These are phyloP conservation scores for Arenaria interpres DNA, from an alignment of 2,113 vertebrate species.

Conservation along the genomic window DNA sequence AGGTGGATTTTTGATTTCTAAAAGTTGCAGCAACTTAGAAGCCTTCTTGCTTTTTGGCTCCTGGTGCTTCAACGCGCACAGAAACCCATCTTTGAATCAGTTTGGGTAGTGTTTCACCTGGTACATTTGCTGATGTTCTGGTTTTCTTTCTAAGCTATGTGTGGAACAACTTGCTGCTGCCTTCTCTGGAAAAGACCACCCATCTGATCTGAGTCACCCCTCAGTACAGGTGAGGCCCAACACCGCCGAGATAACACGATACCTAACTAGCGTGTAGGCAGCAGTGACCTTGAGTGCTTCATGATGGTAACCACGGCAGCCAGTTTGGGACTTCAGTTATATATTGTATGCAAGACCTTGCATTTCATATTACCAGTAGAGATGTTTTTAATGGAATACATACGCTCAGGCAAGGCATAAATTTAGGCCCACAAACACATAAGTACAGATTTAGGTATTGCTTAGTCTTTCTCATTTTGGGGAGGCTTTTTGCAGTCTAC, in stretches of 20 bases:
- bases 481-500: background rate
- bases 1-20: background rate
- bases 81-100: background rate
- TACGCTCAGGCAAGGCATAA: background rate
- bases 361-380: background rate
- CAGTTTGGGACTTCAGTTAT: background rate
- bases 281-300: background rate
- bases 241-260: fast-evolving
- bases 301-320: background rate
- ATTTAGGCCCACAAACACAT: background rate
- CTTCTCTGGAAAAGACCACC: background rate
- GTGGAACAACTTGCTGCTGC: background rate
- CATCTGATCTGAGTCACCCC: background rate
- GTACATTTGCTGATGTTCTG: background rate
- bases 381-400: background rate
- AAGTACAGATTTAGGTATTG: background rate
- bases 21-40: background rate
- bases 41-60: background rate
- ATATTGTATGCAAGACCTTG: background rate
- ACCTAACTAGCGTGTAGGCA: background rate
- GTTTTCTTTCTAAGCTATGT: background rate
- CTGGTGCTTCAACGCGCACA: background rate
- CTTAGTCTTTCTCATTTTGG: background rate
- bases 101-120: background rate
- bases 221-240: background rate